Percentiles rank a stretch among this genome's conserved stretches.
Conservation (phyloP, 1,140 invertebrate species). For the Heliconius eleuchia region DNA sequence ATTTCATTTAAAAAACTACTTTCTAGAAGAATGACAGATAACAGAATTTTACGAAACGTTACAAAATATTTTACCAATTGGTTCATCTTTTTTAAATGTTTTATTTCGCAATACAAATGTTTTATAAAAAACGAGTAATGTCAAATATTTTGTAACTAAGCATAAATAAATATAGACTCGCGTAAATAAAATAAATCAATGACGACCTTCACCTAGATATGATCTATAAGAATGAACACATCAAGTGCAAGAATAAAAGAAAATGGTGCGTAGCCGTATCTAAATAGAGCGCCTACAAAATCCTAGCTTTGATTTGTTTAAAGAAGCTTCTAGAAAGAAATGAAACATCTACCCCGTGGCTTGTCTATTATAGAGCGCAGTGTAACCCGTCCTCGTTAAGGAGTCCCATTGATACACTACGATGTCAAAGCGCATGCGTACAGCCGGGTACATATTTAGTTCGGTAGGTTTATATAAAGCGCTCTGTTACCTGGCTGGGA, state of each 20-base stretch:
- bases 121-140: background rate
- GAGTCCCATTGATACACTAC: conserved; percentile 57
- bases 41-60: conserved; percentile 6
- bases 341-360: conserved; percentile 54
- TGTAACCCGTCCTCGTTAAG: conserved; percentile 59
- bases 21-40: conserved; percentile 7
- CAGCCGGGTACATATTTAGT: conserved; percentile 59
- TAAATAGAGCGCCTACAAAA: conserved; percentile 52
- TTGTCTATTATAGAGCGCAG: conserved; percentile 62
- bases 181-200: conserved; percentile 3
- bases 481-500: conserved; percentile 82
- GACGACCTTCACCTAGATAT: conserved; percentile 36
- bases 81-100: background rate
- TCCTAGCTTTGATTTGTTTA: conserved; percentile 43
- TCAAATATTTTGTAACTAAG: conserved; percentile 11
- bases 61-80: conserved; percentile 7
- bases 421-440: conserved; percentile 66
- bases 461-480: conserved; percentile 66
- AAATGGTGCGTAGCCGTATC: conserved; percentile 62
- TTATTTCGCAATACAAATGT: background rate
- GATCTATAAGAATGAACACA: conserved; percentile 30
- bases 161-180: conserved; percentile 8
- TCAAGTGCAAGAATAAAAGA: conserved; percentile 58
- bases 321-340: conserved; percentile 51
- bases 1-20: background rate